Conservation (phyloP, 2,113 vertebrate genomes). For the Dromaius novaehollandiae region DNA sequence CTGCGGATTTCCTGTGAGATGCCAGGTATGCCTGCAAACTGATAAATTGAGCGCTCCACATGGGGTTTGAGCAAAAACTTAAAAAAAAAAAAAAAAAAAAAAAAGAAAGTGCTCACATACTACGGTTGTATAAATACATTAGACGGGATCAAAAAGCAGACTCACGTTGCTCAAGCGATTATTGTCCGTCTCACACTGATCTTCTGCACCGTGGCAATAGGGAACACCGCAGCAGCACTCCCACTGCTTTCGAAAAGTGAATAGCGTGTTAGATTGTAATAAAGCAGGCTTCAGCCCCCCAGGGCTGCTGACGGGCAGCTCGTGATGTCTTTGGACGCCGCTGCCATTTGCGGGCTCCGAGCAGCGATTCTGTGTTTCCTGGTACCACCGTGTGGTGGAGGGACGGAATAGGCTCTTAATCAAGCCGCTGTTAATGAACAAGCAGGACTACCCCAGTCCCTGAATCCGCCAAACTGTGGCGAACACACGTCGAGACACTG, state of each 20-base stretch:
- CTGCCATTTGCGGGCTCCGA: background rate
- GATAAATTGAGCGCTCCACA: fast-evolving
- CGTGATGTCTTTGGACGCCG: fast-evolving
- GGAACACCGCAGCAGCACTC: fast-evolving
- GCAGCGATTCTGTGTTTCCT: background rate
- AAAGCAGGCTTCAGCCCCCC: background rate
- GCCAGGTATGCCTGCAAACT: background rate
- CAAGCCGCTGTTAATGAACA: background rate
- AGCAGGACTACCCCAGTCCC: background rate
- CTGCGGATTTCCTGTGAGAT: fast-evolving
- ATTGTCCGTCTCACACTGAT: fast-evolving
- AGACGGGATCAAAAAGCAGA: background rate
- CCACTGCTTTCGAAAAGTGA: background rate
- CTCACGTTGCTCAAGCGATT: fast-evolving
- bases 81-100: no score
- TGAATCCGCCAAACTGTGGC: background rate
- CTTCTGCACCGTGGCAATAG: fast-evolving
- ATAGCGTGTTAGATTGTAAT: fast-evolving
- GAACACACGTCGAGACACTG: fast-evolving
- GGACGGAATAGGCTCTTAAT: conserved; percentile 14
- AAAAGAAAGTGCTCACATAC: fast-evolving
- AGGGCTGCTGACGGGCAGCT: background rate
- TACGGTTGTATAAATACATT: fast-evolving
- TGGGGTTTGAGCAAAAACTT: background rate
- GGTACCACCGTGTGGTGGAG: conserved; percentile 52